Percentiles rank a stretch among this genome's conserved stretches.
Conservation (phyloP, 2,797 vertebrate species). For the Gadopsis bispinosus region DNA sequence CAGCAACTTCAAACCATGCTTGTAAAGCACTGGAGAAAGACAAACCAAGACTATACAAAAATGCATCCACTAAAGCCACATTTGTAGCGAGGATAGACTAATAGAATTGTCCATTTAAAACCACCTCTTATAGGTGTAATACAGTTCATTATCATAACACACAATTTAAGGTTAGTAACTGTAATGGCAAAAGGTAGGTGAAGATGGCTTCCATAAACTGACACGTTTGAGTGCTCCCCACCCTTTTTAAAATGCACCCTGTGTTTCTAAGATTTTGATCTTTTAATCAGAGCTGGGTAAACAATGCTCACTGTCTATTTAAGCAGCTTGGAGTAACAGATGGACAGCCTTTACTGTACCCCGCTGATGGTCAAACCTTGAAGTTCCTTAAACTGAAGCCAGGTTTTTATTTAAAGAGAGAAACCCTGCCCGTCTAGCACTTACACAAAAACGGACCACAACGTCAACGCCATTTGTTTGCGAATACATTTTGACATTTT, state of each 20-base stretch:
- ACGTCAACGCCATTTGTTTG: not conserved
- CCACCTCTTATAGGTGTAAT: not conserved
- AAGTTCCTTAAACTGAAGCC: not conserved
- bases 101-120: not conserved
- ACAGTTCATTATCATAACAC: slow-evolving; percentile 9
- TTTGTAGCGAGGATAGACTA: not conserved
- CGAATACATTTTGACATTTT: not conserved
- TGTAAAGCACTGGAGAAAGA: slow-evolving; percentile 9
- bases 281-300: not conserved
- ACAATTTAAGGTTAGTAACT: slow-evolving; percentile 44
- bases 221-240: not conserved
- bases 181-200: slow-evolving; percentile 10
- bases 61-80: slow-evolving; percentile 17
- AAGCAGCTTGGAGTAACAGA: not conserved
- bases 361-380: not conserved
- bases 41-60: slow-evolving; percentile 22
- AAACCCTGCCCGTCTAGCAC: not conserved
- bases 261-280: not conserved
- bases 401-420: not conserved
- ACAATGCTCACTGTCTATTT: not conserved
- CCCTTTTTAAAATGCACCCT: not conserved
- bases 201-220: slow-evolving; percentile 46
- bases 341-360: not conserved
- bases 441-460: not conserved
- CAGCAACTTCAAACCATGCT: slow-evolving; percentile 76